Evolutionary conservation across 2,113 vertebrate genomes (phyloP).

Genomic region (Ptychochromis oligacanthus): DNA sequence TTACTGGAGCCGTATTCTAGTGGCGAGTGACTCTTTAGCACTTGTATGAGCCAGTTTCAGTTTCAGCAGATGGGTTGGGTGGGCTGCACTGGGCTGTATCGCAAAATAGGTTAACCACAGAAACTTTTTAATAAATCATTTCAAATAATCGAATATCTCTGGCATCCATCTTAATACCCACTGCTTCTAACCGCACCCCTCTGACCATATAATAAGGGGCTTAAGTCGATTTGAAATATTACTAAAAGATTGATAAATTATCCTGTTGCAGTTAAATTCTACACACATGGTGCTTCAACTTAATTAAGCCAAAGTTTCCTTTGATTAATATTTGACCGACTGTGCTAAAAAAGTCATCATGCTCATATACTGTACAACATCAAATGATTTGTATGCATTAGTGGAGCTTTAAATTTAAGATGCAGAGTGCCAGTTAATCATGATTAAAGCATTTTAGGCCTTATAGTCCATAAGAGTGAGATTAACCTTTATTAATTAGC

Average conservation of each 20-base stretch:
- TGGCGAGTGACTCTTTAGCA: neutral
- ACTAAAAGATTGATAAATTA: neutral
- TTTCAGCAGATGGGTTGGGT: neutral
- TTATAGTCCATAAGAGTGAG: neutral
- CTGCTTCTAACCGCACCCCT: neutral
- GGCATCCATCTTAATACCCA: neutral
- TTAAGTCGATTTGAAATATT: neutral
- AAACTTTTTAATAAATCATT: slow-evolving; percentile 25
- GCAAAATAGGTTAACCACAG: neutral
- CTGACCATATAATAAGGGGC: neutral
- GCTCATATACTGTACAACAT: neutral
- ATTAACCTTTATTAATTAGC: slow-evolving; percentile 31
- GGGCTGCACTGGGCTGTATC: neutral
- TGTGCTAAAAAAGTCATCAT: neutral
- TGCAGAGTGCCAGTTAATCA: slow-evolving; percentile 11
- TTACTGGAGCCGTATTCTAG: slow-evolving; percentile 11
- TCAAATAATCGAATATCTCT: neutral
- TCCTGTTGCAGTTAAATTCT: neutral
- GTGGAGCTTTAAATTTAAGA: slow-evolving; percentile 4
- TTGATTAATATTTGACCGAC: slow-evolving; percentile 27
- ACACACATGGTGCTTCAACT: neutral
- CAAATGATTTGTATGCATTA: slow-evolving; percentile 30
- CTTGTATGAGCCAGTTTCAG: slow-evolving; percentile 9
- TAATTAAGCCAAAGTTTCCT: slow-evolving; percentile 21
- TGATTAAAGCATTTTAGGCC: slow-evolving; percentile 21